Conservation (phyloP, 1,140 invertebrate genomes). For the Ceratina japonica region DNA sequence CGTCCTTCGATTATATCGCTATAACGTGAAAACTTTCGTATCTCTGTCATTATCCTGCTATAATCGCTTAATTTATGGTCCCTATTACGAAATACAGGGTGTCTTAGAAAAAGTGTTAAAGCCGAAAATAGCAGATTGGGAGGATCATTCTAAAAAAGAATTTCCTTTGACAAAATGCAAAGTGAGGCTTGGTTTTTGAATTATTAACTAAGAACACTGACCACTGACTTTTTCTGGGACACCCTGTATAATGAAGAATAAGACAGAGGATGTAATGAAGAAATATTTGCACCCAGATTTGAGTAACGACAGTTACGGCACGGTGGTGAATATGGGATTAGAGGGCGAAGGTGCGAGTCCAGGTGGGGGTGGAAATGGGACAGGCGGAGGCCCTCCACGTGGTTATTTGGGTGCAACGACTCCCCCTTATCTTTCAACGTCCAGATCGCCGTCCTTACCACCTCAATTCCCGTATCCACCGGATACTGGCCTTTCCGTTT, state of each 20-base stretch:
- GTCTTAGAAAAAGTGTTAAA: too few relatives aligned
- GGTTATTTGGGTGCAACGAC: constrained; percentile 84
- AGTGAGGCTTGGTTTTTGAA: too few relatives aligned
- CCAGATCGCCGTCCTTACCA: constrained; percentile 85
- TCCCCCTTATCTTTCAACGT: constrained; percentile 89
- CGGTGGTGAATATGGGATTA: constrained; percentile 87
- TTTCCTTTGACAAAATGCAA: too few relatives aligned
- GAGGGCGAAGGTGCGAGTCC: constrained; percentile 89
- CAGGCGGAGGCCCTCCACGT: constrained; percentile 80
- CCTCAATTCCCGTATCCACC: constrained; percentile 84
- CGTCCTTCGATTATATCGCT: background rate
- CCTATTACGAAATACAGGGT: too few relatives aligned
- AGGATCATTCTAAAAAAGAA: too few relatives aligned
- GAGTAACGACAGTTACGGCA: constrained; percentile 93
- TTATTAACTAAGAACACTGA: too few relatives aligned
- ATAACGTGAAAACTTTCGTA: background rate
- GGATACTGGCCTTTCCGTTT: constrained; percentile 86
- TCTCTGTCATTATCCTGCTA: background rate
- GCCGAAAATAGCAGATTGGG: too few relatives aligned
- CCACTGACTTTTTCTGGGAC: too few relatives aligned
- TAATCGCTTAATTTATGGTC: background rate
- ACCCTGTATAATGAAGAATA: too few relatives aligned
- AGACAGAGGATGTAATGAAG: too few relatives aligned
- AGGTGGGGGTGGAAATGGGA: constrained; percentile 82
- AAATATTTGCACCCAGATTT: constrained; percentile 81